Conservation (phyloP, 2,888 invertebrate species). For the Diploptera punctata region DNA sequence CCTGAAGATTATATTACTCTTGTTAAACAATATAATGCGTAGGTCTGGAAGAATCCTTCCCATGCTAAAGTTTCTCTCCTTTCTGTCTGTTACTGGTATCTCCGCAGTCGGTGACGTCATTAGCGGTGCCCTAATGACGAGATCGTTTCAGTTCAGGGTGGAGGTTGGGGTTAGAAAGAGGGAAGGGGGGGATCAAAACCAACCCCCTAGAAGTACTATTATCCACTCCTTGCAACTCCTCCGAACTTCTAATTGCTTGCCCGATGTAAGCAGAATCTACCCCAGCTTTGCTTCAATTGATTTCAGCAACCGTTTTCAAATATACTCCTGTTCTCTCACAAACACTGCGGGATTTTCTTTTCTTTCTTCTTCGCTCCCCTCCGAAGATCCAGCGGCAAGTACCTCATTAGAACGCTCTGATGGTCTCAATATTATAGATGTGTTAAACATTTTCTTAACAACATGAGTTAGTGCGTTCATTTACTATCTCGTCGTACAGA, state of each 20-base stretch:
- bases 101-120: constrained; percentile 30
- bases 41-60: constrained; percentile 17
- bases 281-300: constrained; percentile 10
- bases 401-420: constrained; percentile 17
- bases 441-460: too few species aligned
- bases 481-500: too few species aligned
- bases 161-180: neutral
- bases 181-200: neutral
- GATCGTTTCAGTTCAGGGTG: constrained; percentile 3
- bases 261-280: neutral
- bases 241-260: constrained; percentile 29
- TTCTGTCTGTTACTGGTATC: constrained; percentile 12
- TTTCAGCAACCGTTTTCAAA: constrained; percentile 22
- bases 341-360: neutral
- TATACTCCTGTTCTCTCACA: too few species aligned
- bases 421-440: neutral
- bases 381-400: neutral
- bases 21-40: too few species aligned
- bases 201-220: constrained; percentile 21
- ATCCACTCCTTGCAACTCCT: constrained; percentile 13
- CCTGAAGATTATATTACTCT: too few species aligned
- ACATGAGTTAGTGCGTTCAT: too few species aligned
- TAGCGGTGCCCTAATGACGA: constrained; percentile 31
- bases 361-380: neutral
- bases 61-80: neutral